A percentile compares a stretch with the other conserved stretches of the same genome.
These are phyloP conservation scores for Syrphus vitripennis DNA, from an alignment of 2,888 invertebrate genomes.

Conservation along the genomic window DNA sequence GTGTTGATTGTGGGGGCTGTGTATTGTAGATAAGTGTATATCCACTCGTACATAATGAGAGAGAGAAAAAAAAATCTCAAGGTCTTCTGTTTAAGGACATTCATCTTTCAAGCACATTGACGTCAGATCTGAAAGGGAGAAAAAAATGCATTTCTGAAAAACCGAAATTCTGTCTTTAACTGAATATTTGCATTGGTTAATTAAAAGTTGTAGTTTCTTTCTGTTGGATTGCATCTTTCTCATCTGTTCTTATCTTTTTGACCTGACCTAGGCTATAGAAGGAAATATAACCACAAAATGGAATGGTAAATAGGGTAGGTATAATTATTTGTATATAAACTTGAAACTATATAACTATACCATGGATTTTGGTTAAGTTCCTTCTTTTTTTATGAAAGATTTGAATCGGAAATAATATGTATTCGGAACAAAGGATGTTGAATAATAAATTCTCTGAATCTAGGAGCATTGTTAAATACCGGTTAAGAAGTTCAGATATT, in stretches of 20 bases:
- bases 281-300: background rate
- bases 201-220: slow-evolving; percentile 38
- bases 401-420: slow-evolving; percentile 42
- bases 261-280: slow-evolving; percentile 54
- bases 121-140: background rate
- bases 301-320: background rate
- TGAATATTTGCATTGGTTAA: slow-evolving; percentile 54
- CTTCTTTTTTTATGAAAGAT: background rate
- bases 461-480: slow-evolving; percentile 12
- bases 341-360: background rate
- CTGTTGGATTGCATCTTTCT: background rate
- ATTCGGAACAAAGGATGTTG: slow-evolving; percentile 48
- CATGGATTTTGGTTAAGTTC: slow-evolving; percentile 28
- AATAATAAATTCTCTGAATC: background rate
- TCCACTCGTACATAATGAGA: background rate
- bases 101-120: slow-evolving; percentile 19
- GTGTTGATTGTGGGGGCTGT: slow-evolving; percentile 3
- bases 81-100: slow-evolving; percentile 33
- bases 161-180: background rate
- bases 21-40: background rate
- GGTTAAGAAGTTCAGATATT: background rate
- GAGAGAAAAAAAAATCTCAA: slow-evolving; percentile 15
- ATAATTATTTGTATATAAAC: background rate
- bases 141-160: slow-evolving; percentile 43
- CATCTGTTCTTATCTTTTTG: background rate